Base-by-base conservation (phyloP, 2,113 vertebrate species). In the Plotosus lineatus region DNA sequence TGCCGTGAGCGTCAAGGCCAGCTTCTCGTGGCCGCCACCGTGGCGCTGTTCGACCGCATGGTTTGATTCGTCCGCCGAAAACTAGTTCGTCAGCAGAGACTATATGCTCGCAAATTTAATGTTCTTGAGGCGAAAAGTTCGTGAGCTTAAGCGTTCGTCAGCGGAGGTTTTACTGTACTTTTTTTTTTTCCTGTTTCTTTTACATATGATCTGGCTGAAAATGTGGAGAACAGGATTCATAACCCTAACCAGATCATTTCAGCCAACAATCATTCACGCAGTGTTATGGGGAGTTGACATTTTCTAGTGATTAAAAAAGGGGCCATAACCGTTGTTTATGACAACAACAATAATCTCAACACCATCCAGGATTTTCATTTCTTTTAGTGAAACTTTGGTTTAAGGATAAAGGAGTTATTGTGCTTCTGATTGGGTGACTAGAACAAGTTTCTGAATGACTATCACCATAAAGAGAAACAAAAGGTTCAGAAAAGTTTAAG, bases 361-460 rank as follows among this genome's bases (percentile, higher is more conserved):
- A n/a, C n/a, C n/a, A n/a, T n/a, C n/a, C n/a, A n/a, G n/a, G n/a
- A n/a, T n/a, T n/a, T n/a, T n/a, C n/a, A n/a, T n/a, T n/a, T n/a
- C n/a, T n/a, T n/a, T n/a, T n/a, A n/a, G 51, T 31, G 21, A 31
- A 63, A 33, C 10, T 48, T 53, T 38, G 10, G 21, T 28, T 28
- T n/a, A 55, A 31, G 75, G 61, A 48, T 56, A 88, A 88, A 90
- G 87, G 87, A 88, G 89, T 88, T 89, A 89, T 87, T 89, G 88
- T 84, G 81, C 84, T 86, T 84, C 84, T 87, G 74, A 83, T 84
- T 77, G 77, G 76, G 65, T 82, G 69, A 85, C 79, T 81, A 78
- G 77, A 83, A 85, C 82, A 85, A 80, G 69, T 55, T 80, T 33
- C 79, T 84, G 42, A 85, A 89, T 82, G 78, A 68, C 77, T 79